These are phyloP conservation scores for Poeciliopsis occidentalis DNA, from an alignment of 2,113 vertebrate genomes.

Conservation along the genomic window DNA sequence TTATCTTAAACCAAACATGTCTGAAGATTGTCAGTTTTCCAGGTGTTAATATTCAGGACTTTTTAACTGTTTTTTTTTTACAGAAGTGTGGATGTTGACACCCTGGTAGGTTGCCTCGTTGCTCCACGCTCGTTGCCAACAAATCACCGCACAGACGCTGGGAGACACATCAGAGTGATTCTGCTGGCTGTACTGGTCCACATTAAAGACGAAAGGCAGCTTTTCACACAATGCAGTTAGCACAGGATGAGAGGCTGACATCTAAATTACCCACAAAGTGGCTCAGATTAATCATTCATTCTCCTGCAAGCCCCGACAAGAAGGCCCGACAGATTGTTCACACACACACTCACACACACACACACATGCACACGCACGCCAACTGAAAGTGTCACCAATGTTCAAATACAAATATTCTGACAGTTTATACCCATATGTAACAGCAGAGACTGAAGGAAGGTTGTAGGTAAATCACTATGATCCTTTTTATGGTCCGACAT, in stretches of 20 bases:
- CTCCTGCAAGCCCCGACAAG: constrained; percentile 50
- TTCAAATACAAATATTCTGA: neutral
- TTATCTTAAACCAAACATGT: no score
- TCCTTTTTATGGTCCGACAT: neutral
- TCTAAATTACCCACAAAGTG: constrained; percentile 68
- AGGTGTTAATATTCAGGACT: no score
- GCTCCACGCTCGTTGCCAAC: constrained; percentile 33
- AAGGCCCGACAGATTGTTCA: neutral
- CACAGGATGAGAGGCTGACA: constrained; percentile 54
- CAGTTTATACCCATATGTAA: neutral
- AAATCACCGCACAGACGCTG: constrained; percentile 47
- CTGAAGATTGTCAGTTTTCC: no score
- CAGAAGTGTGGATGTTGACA: neutral
- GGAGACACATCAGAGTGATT: constrained; percentile 36
- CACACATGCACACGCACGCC: neutral
- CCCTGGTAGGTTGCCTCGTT: constrained; percentile 36
- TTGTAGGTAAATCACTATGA: neutral
- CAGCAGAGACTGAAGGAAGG: neutral
- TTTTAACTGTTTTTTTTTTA: no score
- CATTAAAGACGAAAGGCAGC: constrained; percentile 36
- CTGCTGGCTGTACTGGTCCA: constrained; percentile 17
- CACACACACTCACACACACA: neutral
- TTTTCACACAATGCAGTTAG: constrained; percentile 43
- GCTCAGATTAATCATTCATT: constrained; percentile 68
- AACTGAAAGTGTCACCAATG: neutral